Evolutionary conservation across 2,888 invertebrate genomes (phyloP).

Genomic region (Eupithecia inturbata): DNA sequence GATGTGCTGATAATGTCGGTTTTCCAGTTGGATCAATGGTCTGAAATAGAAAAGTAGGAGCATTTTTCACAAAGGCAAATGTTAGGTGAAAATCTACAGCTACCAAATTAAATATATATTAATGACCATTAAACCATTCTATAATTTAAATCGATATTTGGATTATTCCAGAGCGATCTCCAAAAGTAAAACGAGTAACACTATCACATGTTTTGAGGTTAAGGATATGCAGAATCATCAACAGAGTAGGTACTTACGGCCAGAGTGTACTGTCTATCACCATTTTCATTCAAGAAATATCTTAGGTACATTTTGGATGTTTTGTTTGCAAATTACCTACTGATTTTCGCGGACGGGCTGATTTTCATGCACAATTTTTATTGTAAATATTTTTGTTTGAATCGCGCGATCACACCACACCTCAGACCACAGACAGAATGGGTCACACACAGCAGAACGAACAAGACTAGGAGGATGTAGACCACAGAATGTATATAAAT

Average conservation of each 20-base stretch:
- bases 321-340: not conserved
- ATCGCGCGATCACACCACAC: too few relatives aligned
- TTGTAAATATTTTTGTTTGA: too few relatives aligned
- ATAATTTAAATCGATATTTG: not conserved
- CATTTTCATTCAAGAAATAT: conserved; percentile 88
- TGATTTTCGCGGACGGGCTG: not conserved
- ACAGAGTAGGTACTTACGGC: conserved; percentile 84
- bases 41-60: conserved; percentile 80
- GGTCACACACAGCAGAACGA: too few relatives aligned
- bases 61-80: not conserved
- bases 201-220: conserved; percentile 50
- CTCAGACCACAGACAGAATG: too few relatives aligned
- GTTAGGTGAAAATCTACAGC: not conserved
- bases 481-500: too few relatives aligned
- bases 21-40: conserved; percentile 90
- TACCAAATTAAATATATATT: not conserved
- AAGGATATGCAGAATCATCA: conserved; percentile 23
- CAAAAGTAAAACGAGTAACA: not conserved
- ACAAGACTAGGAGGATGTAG: too few relatives aligned
- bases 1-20: conserved; percentile 95
- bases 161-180: not conserved
- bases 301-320: conserved; percentile 72
- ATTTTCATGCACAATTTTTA: not conserved
- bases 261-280: conserved; percentile 93
- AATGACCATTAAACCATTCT: not conserved